Conservation (phyloP, 2,797 vertebrate species). For the Ptychadena robeensis region DNA sequence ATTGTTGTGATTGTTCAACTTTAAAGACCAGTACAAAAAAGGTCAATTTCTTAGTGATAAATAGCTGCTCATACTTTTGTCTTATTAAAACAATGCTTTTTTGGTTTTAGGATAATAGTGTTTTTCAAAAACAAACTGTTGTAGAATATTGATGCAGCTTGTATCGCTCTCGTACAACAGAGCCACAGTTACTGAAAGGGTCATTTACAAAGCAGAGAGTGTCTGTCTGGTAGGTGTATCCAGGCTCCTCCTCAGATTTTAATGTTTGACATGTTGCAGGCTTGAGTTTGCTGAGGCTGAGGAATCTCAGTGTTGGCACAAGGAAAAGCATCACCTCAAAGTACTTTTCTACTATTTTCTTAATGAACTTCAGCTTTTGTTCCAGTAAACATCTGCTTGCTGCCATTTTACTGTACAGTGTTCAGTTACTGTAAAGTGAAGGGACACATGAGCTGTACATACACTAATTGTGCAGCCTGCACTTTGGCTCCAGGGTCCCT, state of each 20-base stretch:
- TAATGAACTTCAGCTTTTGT: neutral
- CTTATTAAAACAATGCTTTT: no score
- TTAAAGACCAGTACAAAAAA: no score
- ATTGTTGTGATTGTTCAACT: no score
- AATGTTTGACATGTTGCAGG: neutral
- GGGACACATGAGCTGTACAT: neutral
- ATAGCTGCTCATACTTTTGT: no score
- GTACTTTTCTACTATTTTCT: neutral
- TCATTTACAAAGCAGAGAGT: neutral
- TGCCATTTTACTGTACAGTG: neutral
- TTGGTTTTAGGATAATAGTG: no score
- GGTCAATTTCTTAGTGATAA: no score
- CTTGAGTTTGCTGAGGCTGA: neutral
- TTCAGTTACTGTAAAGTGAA: neutral
- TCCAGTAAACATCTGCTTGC: neutral
- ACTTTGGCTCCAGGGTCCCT: no score
- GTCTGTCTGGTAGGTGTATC: neutral
- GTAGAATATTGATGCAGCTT: no score
- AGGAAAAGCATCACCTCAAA: neutral
- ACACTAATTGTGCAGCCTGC: neutral
- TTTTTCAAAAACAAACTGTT: no score
- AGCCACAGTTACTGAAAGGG: neutral
- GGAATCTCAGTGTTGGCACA: slow-evolving; percentile 4
- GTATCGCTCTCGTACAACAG: no score
- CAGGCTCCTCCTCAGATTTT: neutral